Conservation (phyloP, 37 sponge, comb jelly and placozoan genomes). For the Ephydatia muelleri region DNA sequence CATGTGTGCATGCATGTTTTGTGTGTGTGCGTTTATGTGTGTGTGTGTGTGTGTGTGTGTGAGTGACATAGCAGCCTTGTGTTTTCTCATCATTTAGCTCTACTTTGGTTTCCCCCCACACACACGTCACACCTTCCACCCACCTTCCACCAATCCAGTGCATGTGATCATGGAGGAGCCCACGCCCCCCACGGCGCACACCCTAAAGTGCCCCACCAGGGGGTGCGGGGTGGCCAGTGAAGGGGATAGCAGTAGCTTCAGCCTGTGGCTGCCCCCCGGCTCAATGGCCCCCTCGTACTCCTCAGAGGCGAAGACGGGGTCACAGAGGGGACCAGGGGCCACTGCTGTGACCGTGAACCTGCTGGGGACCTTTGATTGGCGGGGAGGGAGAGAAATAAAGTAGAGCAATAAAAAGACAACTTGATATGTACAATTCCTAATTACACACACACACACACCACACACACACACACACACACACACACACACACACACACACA, state of each 20-base stretch:
- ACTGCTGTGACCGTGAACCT: constrained; percentile 11
- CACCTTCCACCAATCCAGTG: constrained; percentile 47
- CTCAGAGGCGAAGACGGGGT: constrained; percentile 37
- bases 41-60: no score
- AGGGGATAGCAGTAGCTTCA: constrained; percentile 42
- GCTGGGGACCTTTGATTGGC: constrained; percentile 12
- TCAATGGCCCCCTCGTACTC: constrained; percentile 24
- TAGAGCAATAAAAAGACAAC: background rate
- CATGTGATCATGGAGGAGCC: constrained; percentile 48
- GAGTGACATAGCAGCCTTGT: no score
- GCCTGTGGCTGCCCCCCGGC: constrained; percentile 29
- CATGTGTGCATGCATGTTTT: no score
- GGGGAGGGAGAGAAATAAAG: background rate
- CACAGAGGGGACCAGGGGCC: background rate
- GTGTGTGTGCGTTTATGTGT: no score
- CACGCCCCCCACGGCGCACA: constrained; percentile 53
- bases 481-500: no score
- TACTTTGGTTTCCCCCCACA: no score
- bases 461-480: no score
- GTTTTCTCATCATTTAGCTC: no score
- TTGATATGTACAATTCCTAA: no score
- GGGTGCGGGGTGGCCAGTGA: background rate
- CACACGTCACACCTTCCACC: background rate
- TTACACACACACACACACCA: no score
- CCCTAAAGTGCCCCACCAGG: constrained; percentile 26